These are phyloP conservation scores for Carduelis carduelis DNA, from an alignment of 2,797 vertebrate genomes.

Conservation along the genomic window DNA sequence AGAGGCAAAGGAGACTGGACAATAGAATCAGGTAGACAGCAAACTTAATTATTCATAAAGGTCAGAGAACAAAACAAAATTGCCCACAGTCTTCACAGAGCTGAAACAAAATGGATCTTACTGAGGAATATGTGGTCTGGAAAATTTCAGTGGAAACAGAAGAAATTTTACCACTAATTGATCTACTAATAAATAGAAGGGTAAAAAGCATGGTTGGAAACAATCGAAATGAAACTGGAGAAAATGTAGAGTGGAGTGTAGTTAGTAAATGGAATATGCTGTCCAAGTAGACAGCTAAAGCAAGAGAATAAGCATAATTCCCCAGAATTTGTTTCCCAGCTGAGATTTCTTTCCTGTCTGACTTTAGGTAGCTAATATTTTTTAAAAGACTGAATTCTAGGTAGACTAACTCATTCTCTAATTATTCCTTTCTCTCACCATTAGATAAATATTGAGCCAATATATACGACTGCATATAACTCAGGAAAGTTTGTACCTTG, in stretches of 20 bases:
- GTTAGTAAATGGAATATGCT: neutral
- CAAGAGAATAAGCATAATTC: neutral
- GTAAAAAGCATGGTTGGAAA: neutral
- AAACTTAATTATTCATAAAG: slow-evolving; percentile 67
- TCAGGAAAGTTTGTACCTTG: neutral
- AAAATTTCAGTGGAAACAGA: neutral
- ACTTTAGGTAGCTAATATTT: neutral
- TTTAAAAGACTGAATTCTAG: neutral
- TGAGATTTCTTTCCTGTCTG: neutral
- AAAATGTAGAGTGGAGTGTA: neutral
- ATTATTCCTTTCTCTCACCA: neutral
- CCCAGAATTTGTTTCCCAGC: neutral
- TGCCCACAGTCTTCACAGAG: neutral
- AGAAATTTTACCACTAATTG: neutral
- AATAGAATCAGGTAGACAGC: neutral
- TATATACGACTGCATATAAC: neutral
- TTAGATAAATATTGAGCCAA: neutral
- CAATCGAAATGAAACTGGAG: neutral
- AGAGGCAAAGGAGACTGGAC: neutral
- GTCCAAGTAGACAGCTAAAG: neutral
- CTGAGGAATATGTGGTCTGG: neutral
- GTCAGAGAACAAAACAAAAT: slow-evolving; percentile 49
- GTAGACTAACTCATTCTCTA: neutral
- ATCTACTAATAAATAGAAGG: neutral
- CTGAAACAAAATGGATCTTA: neutral